Evolutionary conservation across 2,797 vertebrate species (phyloP).

Genomic region (Lepilemur septentrionalis): DNA sequence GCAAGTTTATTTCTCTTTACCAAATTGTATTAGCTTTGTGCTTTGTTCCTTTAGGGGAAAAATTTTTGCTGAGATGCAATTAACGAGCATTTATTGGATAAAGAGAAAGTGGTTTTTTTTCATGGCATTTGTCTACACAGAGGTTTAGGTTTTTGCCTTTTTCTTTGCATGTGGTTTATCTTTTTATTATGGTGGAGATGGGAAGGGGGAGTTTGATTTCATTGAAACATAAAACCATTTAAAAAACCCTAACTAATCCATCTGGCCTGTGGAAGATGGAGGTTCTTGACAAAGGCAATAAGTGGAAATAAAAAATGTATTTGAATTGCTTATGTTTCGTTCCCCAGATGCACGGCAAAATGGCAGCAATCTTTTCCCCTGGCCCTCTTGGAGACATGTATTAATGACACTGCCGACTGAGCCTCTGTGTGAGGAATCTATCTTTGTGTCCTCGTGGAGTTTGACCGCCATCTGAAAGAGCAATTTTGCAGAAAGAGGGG

Average conservation of each 20-base stretch:
- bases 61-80: slow-evolving; percentile 67
- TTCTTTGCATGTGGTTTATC: slow-evolving; percentile 12
- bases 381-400: slow-evolving; percentile 50
- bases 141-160: slow-evolving; percentile 8
- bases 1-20: slow-evolving; percentile 74
- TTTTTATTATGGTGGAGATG: not conserved
- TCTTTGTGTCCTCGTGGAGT: slow-evolving; percentile 57
- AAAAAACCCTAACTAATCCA: not conserved
- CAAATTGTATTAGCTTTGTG: slow-evolving; percentile 74
- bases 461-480: slow-evolving; percentile 77
- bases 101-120: slow-evolving; percentile 50
- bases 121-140: not conserved
- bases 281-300: slow-evolving; percentile 68
- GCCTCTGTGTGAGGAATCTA: slow-evolving; percentile 66
- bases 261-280: slow-evolving; percentile 43
- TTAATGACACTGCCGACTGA: slow-evolving; percentile 75
- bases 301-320: slow-evolving; percentile 71
- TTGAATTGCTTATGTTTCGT: slow-evolving; percentile 51
- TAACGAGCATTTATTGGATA: slow-evolving; percentile 58
- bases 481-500: slow-evolving; percentile 72
- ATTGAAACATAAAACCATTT: slow-evolving; percentile 3
- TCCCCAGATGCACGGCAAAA: slow-evolving; percentile 64
- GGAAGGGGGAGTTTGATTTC: not conserved
- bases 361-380: slow-evolving; percentile 53
- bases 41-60: slow-evolving; percentile 55